Percentiles rank a stretch among this genome's conserved stretches.
Conservation (phyloP, 2,888 invertebrate genomes). For the Melieria omissa region DNA sequence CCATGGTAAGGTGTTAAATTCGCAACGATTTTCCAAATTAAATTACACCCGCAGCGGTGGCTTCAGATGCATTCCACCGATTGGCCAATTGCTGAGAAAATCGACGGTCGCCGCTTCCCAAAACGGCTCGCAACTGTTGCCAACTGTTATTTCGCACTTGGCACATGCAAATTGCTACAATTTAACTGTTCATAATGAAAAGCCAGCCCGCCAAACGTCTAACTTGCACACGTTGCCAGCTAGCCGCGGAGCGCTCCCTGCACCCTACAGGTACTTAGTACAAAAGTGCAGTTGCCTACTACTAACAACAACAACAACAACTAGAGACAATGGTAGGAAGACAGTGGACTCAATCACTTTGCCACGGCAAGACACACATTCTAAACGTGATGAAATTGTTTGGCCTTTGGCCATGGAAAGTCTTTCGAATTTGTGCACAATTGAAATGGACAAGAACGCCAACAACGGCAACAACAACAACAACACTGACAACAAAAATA, state of each 20-base stretch:
- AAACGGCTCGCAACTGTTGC: background rate
- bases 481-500: background rate
- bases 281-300: no score
- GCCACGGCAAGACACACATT: background rate
- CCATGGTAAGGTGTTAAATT: background rate
- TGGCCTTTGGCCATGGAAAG: conserved; percentile 34
- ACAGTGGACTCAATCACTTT: no score
- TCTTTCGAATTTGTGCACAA: background rate
- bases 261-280: no score
- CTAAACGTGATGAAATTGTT: conserved; percentile 39
- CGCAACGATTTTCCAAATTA: background rate
- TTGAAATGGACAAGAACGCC: background rate
- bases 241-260: no score
- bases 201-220: background rate
- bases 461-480: conserved; percentile 5
- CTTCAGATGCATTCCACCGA: background rate
- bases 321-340: no score
- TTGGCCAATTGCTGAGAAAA: no score
- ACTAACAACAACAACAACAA: no score
- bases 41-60: background rate
- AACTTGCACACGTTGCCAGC: no score
- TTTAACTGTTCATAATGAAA: conserved; percentile 38
- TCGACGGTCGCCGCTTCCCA: no score
- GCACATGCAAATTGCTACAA: conserved; percentile 34
- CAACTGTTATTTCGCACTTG: conserved; percentile 1